phyloP scores from a whole-genome alignment of 2,888 invertebrate genomes.

The Amiota mariae region DNA sequence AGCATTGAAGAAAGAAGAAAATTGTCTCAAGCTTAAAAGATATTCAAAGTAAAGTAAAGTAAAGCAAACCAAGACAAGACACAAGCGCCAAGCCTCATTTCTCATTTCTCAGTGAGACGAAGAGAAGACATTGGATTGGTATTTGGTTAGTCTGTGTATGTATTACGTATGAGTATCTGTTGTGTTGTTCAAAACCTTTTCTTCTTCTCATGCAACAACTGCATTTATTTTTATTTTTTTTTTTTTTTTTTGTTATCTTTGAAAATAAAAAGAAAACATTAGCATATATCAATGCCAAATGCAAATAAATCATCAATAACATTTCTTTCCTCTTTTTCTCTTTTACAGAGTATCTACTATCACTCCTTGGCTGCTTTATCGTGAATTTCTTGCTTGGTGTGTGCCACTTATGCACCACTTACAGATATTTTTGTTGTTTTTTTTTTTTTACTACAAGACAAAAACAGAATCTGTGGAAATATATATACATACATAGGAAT shows the following conservation, averaged over 20 bases:
- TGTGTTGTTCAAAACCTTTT: neutral
- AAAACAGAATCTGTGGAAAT: constrained; percentile 1
- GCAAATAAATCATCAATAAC: constrained; percentile 68
- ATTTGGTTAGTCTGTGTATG: too few species aligned
- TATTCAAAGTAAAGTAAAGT: too few species aligned
- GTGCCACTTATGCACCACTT: constrained; percentile 64
- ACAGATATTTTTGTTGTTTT: constrained; percentile 58
- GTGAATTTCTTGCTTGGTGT: neutral
- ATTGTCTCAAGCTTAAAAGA: neutral
- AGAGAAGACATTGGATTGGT: constrained; percentile 51
- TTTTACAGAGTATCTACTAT: neutral
- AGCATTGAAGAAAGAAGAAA: neutral
- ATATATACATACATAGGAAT: constrained; percentile 21
- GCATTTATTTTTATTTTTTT: constrained; percentile 1
- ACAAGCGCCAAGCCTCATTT: constrained; percentile 10
- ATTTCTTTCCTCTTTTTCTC: constrained; percentile 46
- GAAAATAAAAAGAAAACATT: constrained; percentile 50
- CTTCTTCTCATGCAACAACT: neutral
- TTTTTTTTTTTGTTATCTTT: constrained; percentile 10
- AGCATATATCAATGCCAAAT: constrained; percentile 68
- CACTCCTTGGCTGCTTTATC: too few species aligned
- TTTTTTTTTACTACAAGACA: neutral
- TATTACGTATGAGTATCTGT: neutral
- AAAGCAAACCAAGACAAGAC: too few species aligned
- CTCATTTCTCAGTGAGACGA: too few species aligned